These are phyloP conservation scores for Lamellibrachia satsuma DNA, from an alignment of 2,888 invertebrate genomes.

Conservation along the genomic window DNA sequence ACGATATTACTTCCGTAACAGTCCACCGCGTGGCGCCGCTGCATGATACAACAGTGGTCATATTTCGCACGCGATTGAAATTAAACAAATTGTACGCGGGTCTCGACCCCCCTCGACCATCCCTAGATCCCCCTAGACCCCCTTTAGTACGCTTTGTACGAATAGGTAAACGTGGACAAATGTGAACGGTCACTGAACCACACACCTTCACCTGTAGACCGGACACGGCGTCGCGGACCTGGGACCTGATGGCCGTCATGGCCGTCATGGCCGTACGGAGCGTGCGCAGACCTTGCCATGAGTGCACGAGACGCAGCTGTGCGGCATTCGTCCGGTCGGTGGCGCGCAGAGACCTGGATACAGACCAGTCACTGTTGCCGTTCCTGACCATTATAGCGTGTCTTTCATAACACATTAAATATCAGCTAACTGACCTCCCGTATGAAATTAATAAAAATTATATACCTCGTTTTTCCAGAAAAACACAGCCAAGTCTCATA, in stretches of 20 bases:
- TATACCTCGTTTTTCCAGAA: not conserved
- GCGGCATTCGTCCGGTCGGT: not conserved
- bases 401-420: not conserved
- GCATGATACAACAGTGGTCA: no score
- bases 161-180: no score
- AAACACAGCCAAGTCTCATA: not conserved
- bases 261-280: not conserved
- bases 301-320: not conserved
- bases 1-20: no score
- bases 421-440: not conserved
- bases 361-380: not conserved
- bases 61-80: no score
- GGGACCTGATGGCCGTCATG: slow-evolving; percentile 10
- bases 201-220: not conserved
- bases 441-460: not conserved
- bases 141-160: no score
- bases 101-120: no score
- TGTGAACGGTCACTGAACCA: not conserved
- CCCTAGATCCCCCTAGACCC: no score
- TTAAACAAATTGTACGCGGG: no score
- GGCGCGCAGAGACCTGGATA: not conserved
- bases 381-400: no score
- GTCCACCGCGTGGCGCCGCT: no score
- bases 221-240: not conserved
- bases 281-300: slow-evolving; percentile 3